Conservation (phyloP, 2,888 invertebrate genomes). For the Malthinus seriepunctatus region DNA sequence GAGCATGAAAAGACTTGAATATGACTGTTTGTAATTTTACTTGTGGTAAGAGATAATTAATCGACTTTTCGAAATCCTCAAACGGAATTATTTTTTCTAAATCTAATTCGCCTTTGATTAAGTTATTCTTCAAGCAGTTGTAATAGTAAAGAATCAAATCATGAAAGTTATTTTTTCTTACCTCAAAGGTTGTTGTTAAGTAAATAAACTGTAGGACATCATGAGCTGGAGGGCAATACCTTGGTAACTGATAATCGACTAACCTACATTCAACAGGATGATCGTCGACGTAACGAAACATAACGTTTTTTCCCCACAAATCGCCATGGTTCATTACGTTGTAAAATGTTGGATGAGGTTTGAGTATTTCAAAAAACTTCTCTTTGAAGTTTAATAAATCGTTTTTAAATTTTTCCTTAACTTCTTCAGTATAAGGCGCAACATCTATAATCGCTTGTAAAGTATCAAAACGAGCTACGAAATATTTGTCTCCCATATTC, state of each 20-base stretch:
- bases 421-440: conserved; percentile 7
- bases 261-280: conserved; percentile 38
- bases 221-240: conserved; percentile 65
- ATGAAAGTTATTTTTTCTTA: conserved; percentile 27
- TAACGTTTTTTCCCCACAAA: conserved; percentile 43
- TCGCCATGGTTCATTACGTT: conserved; percentile 50
- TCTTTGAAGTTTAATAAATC: conserved; percentile 1
- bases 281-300: conserved; percentile 38
- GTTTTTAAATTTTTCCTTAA: conserved; percentile 15
- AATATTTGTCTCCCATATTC: conserved; percentile 39
- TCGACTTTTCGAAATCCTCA: conserved; percentile 18
- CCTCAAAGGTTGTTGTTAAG: conserved; percentile 29
- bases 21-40: conserved; percentile 23
- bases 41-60: conserved; percentile 22
- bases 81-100: conserved; percentile 3
- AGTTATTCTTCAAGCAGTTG: neutral
- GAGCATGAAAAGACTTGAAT: neutral
- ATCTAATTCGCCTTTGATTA: neutral
- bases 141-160: conserved; percentile 21
- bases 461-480: conserved; percentile 3
- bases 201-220: conserved; percentile 57
- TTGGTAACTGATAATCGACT: conserved; percentile 44
- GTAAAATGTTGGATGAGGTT: conserved; percentile 45
- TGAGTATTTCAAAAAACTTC: conserved; percentile 40
- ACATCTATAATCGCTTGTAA: conserved; percentile 11